A percentile compares a stretch with the other conserved stretches of the same genome.
Conservation (phyloP, 2,888 invertebrate species). For the Asteroscopus sphinx region DNA sequence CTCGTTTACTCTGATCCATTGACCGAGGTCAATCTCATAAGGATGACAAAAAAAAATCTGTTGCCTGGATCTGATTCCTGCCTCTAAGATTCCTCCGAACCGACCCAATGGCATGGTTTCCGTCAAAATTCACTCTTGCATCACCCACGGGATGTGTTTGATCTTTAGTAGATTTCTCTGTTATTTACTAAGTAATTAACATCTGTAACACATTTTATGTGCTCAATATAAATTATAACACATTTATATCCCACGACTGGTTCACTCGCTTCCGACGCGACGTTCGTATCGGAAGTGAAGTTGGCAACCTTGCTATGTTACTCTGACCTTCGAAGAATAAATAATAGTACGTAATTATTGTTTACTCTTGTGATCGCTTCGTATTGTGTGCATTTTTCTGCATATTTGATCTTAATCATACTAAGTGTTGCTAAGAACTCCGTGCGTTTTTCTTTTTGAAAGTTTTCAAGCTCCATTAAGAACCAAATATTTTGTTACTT, state of each 20-base stretch:
- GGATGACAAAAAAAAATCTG: not conserved
- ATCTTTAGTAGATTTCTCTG: not conserved
- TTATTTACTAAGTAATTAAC: not conserved
- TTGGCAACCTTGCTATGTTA: conserved; percentile 57
- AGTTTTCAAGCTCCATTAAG: too few species aligned
- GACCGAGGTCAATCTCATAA: not conserved
- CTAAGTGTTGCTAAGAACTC: too few species aligned
- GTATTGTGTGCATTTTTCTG: not conserved
- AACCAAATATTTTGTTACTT: too few species aligned
- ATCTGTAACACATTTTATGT: conserved; percentile 1
- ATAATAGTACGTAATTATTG: conserved; percentile 41
- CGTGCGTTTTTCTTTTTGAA: too few species aligned
- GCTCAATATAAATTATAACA: not conserved
- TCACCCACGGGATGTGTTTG: not conserved
- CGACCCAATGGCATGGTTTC: not conserved
- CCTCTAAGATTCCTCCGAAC: not conserved
- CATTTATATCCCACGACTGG: conserved; percentile 21
- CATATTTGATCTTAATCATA: not conserved
- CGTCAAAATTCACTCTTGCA: not conserved
- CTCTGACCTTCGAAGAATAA: conserved; percentile 37
- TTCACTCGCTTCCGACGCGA: conserved; percentile 52
- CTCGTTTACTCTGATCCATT: not conserved
- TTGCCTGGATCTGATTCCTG: not conserved
- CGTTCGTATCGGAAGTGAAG: conserved; percentile 60
- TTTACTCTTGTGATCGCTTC: conserved; percentile 37